Conservation (phyloP, 2,113 vertebrate genomes). For the Pyrgilauda ruficollis region DNA sequence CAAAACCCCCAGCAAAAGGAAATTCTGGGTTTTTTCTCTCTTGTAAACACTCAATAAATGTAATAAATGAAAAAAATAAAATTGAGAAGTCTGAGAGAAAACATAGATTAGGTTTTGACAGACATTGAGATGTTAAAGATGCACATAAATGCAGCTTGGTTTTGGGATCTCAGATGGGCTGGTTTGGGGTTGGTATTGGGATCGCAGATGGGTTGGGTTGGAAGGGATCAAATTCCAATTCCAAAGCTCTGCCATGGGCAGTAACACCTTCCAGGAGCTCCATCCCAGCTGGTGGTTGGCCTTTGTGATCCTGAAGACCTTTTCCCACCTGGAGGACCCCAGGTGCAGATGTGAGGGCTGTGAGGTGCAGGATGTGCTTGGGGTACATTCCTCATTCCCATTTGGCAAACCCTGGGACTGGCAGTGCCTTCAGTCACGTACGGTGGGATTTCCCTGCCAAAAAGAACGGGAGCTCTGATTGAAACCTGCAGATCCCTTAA, state of each 20-base stretch:
- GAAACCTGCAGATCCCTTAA: conserved; percentile 29
- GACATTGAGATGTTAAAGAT: not conserved
- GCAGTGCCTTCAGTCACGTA: conserved; percentile 69
- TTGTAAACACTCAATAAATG: rapidly evolving
- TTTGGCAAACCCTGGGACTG: not conserved
- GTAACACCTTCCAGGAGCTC: not conserved
- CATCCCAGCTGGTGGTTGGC: not conserved
- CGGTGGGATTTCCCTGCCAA: conserved; percentile 36
- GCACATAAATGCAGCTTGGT: not conserved
- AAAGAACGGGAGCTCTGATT: conserved; percentile 44
- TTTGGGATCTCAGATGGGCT: not conserved
- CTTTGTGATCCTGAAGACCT: not conserved
- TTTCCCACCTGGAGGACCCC: not conserved
- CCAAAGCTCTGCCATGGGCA: not conserved
- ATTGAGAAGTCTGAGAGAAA: not conserved
- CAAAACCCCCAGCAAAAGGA: not conserved
- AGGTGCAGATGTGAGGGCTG: not conserved
- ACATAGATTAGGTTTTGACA: not conserved
- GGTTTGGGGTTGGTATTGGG: not conserved
- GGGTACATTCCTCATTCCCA: not conserved
- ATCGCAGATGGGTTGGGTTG: not conserved
- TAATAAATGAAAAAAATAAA: not conserved
- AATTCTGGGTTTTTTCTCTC: not conserved
- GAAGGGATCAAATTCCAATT: not conserved
- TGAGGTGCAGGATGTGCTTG: not conserved